These are phyloP conservation scores for Trialeurodes vaporariorum DNA, from an alignment of 1,140 invertebrate species.

Conservation along the genomic window DNA sequence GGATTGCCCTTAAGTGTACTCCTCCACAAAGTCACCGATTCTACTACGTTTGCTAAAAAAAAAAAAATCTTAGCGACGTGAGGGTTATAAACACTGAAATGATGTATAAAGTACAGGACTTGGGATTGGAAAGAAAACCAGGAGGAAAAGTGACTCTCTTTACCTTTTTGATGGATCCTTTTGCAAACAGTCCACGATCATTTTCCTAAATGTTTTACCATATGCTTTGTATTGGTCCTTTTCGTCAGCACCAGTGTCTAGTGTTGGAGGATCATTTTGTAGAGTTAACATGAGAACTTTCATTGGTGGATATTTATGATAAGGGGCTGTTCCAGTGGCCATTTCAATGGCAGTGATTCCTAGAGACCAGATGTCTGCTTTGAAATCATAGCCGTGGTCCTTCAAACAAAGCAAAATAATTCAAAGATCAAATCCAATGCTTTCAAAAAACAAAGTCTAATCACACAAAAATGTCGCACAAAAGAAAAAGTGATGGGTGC, in stretches of 20 bases:
- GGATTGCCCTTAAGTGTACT: no score
- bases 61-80: no score
- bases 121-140: no score
- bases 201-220: conserved; percentile 92
- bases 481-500: not conserved
- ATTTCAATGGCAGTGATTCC: conserved; percentile 98
- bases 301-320: conserved; percentile 99
- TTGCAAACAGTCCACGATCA: conserved; percentile 88
- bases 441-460: no score
- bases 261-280: conserved; percentile 93
- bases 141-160: no score
- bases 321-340: conserved; percentile 96
- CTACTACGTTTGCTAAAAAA: no score
- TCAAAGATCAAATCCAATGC: no score
- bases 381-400: conserved; percentile 97
- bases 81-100: no score
- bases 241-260: conserved; percentile 90
- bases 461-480: conserved; percentile 1
- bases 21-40: no score
- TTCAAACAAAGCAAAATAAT: conserved; percentile 37
- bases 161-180: conserved; percentile 84
- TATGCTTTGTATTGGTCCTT: conserved; percentile 98
- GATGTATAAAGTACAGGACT: no score
- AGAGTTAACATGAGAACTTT: conserved; percentile 96
- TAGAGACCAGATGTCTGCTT: conserved; percentile 99